A percentile compares a stretch with the other conserved stretches of the same genome.
phyloP scores from a whole-genome alignment of 1,140 invertebrate species.

The Leptopilina clavipes region DNA sequence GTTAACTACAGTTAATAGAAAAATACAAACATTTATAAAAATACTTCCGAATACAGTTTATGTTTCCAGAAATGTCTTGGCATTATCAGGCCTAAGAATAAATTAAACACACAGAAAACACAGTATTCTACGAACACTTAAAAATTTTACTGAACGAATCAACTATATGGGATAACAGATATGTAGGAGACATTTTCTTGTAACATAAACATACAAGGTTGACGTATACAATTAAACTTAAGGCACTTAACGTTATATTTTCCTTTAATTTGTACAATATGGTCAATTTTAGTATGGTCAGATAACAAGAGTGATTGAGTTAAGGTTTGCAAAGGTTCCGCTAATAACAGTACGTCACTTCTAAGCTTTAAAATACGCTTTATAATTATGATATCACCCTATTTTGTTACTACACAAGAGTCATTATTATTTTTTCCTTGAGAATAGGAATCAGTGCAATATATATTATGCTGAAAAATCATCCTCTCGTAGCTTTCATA shows the following conservation, averaged over 20 bases:
- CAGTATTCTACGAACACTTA: no score
- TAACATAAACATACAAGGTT: neutral
- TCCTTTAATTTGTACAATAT: neutral
- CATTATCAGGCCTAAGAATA: no score
- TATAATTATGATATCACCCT: neutral
- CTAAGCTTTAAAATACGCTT: neutral
- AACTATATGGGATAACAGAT: neutral
- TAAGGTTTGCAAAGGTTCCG: neutral
- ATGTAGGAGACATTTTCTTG: neutral
- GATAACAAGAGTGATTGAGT: neutral
- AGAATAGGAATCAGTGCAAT: neutral
- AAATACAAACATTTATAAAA: no score
- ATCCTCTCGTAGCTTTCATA: neutral
- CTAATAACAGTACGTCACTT: neutral
- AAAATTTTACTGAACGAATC: neutral
- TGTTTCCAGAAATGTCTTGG: no score
- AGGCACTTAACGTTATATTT: neutral
- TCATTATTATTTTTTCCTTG: neutral
- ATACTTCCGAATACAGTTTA: no score
- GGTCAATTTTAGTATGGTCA: neutral
- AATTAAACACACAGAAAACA: no score
- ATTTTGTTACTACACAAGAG: neutral
- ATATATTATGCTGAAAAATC: neutral
- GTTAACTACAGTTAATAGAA: no score
- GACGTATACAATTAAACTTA: conserved; percentile 2